Evolutionary conservation across 2,113 vertebrate genomes (phyloP), one percentile per base, ranked within the genome.

Genomic region (Oreocharis arfaki): DNA sequence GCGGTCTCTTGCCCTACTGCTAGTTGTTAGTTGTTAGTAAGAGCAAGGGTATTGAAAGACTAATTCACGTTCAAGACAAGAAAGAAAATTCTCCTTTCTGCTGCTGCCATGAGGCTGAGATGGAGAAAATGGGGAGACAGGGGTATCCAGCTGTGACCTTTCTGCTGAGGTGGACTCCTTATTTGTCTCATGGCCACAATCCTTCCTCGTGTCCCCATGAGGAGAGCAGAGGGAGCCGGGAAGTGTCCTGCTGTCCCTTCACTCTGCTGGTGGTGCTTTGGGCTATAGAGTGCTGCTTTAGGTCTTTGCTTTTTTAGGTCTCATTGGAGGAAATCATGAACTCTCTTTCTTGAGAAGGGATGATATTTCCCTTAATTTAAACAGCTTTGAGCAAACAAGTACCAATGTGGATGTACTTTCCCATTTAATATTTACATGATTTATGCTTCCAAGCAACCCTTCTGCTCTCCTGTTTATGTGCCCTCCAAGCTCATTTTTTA

Each of bases 321-420:
- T 92, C 42, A 37, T 53, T 78, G 86, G 41, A 77, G 44, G 73
- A 77, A 93, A 84, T 52, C 16, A 71, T 27, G 49, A 81, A 65
- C 77, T 60, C 47, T 85, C 39, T 70, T 91, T 90, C 90, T 80
- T 52, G 79, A 92, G 73, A 86, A 94, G 28, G 16, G 83, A 93
- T 88, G 73, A 26, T 93, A 78, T 78, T 92, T 88, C 73, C 71
- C 52, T 92, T 92, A 85, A 84, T 86, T 96, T 90, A 92, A 95
- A 86, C 74, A 89, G 44, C 86, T 96, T 94, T 95, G 94, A 93
- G 92, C 90, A 96, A 97, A 95, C 92, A 94, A 94, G 77, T 50
- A 96, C 89, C 96, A 94, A 49, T 92, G 84, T 91, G 89, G 84
- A 92, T 95, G 84, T 87, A 20, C 41, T 95, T 95, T 76, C 70